Conservation (phyloP, 2,113 vertebrate species). For the Catharus fuscescens region DNA sequence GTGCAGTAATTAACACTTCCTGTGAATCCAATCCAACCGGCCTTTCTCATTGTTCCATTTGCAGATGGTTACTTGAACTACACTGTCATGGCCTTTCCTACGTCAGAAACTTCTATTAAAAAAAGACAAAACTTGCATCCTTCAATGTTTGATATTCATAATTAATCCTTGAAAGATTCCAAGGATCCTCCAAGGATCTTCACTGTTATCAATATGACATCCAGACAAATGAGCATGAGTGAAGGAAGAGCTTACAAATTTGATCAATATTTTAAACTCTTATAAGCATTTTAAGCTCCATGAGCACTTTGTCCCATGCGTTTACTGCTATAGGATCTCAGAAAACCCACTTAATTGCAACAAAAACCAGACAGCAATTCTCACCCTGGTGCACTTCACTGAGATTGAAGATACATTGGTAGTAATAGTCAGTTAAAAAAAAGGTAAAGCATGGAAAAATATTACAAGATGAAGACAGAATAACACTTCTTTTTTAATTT, state of each 20-base stretch:
- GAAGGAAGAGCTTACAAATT: not conserved
- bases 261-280: not conserved
- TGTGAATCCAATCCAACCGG: not conserved
- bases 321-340: not conserved
- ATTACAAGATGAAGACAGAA: not conserved
- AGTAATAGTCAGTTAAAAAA: not conserved
- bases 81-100: not conserved
- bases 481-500: not conserved
- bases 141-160: not conserved
- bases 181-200: not conserved
- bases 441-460: not conserved
- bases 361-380: not conserved
- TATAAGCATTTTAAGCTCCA: not conserved
- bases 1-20: rapidly evolving
- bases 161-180: not conserved
- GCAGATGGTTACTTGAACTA: not conserved
- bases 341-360: not conserved
- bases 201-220: not conserved
- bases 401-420: not conserved
- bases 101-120: not conserved
- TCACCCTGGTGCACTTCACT: not conserved
- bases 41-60: not conserved
- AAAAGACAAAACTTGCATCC: not conserved
- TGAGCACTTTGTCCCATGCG: not conserved
- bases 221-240: not conserved